Evolutionary conservation across 2,113 vertebrate genomes (phyloP).

Genomic region (Clarias magur): DNA sequence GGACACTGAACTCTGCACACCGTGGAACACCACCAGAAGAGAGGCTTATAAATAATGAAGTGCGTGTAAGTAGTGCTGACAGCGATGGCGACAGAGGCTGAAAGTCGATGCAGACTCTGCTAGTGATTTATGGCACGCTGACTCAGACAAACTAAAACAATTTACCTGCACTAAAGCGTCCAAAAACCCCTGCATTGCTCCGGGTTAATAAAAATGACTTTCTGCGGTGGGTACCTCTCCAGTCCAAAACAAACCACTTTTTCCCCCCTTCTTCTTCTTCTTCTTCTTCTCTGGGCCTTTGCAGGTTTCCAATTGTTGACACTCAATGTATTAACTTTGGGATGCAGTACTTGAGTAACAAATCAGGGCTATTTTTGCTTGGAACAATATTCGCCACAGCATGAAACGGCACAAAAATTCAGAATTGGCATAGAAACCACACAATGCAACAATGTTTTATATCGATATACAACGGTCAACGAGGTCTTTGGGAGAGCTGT

Average conservation of each 20-base stretch:
- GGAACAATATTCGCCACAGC: background rate
- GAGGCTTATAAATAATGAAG: slow-evolving; percentile 63
- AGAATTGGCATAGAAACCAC: background rate
- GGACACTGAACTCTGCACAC: slow-evolving; percentile 34
- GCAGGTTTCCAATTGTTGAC: slow-evolving; percentile 10
- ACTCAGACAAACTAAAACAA: slow-evolving; percentile 54
- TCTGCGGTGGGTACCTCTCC: slow-evolving; percentile 15
- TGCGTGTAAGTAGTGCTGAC: slow-evolving; percentile 46
- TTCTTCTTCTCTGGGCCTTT: too few species aligned
- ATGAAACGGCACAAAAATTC: background rate
- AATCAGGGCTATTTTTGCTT: slow-evolving; percentile 17
- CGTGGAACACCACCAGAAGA: slow-evolving; percentile 29
- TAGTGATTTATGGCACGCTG: slow-evolving; percentile 57
- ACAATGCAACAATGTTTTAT: background rate
- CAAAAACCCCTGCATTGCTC: slow-evolving; percentile 9
- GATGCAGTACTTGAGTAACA: slow-evolving; percentile 16
- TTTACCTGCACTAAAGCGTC: slow-evolving; percentile 35
- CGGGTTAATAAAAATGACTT: slow-evolving; percentile 6
- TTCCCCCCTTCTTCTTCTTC: too few species aligned
- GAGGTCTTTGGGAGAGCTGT: background rate
- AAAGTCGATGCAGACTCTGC: slow-evolving; percentile 42
- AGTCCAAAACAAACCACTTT: slow-evolving; percentile 19
- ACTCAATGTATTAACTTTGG: slow-evolving; percentile 7
- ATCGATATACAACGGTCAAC: background rate
- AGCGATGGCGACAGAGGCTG: slow-evolving; percentile 53